Evolutionary conservation across 2,888 invertebrate species (phyloP).

Genomic region (Drosophila macrospina): DNA sequence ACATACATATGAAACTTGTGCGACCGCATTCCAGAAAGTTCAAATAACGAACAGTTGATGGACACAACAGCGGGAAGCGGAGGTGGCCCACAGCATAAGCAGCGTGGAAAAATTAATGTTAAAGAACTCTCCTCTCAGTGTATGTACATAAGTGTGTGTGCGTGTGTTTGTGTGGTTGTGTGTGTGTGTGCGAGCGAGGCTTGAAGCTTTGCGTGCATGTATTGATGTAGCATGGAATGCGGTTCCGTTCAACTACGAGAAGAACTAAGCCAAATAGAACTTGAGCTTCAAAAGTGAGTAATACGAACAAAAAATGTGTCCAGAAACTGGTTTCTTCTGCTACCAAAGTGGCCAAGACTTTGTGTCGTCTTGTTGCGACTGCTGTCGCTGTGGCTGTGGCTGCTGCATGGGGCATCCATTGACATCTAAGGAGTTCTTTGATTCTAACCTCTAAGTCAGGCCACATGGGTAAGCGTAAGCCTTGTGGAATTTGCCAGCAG

Average conservation of each 20-base stretch:
- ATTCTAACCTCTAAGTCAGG: slow-evolving; percentile 64
- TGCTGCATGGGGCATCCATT: slow-evolving; percentile 54
- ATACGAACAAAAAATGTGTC: slow-evolving; percentile 54
- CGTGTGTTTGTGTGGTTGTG: slow-evolving; percentile 27
- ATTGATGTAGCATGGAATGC: slow-evolving; percentile 65
- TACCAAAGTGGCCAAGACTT: slow-evolving; percentile 58
- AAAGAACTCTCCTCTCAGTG: slow-evolving; percentile 62
- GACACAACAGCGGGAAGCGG: slow-evolving; percentile 16
- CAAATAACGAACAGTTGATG: slow-evolving; percentile 62
- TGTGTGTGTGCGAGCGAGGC: slow-evolving; percentile 34
- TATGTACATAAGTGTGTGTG: slow-evolving; percentile 33
- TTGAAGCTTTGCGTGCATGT: slow-evolving; percentile 43
- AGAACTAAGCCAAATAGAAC: slow-evolving; percentile 71
- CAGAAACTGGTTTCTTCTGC: slow-evolving; percentile 63
- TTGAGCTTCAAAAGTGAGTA: slow-evolving; percentile 64
- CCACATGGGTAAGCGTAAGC: slow-evolving; percentile 70
- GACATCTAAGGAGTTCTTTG: slow-evolving; percentile 62
- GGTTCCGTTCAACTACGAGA: slow-evolving; percentile 62
- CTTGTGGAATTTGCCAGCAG: slow-evolving; percentile 66
- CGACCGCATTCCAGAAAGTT: slow-evolving; percentile 78
- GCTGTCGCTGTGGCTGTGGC: not conserved
- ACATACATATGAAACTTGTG: slow-evolving; percentile 62
- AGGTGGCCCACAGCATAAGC: slow-evolving; percentile 49
- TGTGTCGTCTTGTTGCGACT: slow-evolving; percentile 53
- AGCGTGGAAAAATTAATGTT: slow-evolving; percentile 68